Percentiles rank a stretch among this genome's conserved stretches.
These are phyloP conservation scores for Cepphus grylle DNA, from an alignment of 2,113 vertebrate genomes.

Conservation along the genomic window DNA sequence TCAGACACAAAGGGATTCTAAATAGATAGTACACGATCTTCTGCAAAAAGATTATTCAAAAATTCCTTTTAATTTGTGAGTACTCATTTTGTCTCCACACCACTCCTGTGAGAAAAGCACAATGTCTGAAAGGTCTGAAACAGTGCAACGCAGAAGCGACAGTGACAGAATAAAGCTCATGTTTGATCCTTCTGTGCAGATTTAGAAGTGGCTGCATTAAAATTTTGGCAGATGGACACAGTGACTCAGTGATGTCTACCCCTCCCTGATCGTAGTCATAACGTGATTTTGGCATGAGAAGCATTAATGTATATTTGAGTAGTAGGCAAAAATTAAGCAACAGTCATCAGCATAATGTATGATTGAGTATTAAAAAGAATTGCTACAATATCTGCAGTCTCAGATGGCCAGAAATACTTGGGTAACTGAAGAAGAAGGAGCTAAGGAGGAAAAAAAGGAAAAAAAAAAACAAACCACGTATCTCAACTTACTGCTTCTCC, in stretches of 20 bases:
- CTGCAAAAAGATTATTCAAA: background rate
- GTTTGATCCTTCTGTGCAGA: background rate
- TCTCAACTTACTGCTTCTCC: background rate
- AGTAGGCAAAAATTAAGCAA: background rate
- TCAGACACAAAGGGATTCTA: background rate
- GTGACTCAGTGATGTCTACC: background rate
- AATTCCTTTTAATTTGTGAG: background rate
- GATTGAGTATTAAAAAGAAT: background rate
- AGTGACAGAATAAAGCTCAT: background rate
- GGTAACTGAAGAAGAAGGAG: background rate
- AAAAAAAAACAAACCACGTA: background rate
- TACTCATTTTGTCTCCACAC: background rate
- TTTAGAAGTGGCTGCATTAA: background rate
- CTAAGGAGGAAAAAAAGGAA: background rate
- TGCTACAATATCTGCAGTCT: background rate
- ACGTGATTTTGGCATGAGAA: background rate
- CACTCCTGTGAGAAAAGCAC: background rate
- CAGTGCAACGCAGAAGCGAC: background rate
- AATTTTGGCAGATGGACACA: background rate
- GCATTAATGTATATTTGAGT: background rate
- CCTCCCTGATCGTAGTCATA: rapidly evolving
- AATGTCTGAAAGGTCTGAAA: background rate
- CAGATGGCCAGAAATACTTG: background rate
- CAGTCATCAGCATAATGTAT: background rate
- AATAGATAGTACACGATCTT: background rate